Base-by-base conservation (phyloP, 2,797 vertebrate species). In the Anabas testudineus region DNA sequence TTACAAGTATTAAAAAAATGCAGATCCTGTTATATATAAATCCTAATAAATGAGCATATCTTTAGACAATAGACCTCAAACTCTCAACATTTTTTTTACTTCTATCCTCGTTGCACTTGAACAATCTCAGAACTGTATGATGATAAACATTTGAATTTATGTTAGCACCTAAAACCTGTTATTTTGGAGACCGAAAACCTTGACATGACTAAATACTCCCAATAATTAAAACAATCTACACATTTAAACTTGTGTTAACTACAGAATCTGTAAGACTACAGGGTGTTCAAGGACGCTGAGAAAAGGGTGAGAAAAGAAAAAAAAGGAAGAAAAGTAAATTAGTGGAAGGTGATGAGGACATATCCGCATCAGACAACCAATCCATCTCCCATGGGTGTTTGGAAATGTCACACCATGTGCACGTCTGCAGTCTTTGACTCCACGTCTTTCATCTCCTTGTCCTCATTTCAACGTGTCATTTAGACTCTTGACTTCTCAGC, bases 381-480 rank as follows among this genome's bases (percentile, higher is more conserved):
- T 59, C 34, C 57, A 36, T 83, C 79, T 87, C 90, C 88, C 85
- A 52, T 5, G 84, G 86, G 87, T 56, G 66, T 52, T 82, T 73
- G 81, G 81, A 90, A 88, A 91, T 90, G 90, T 93, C 93, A 92
- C 91, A 87, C 81, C 84, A 62, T 52, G 75, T 71, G 59, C 76
- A 78, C 55, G 65, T 69, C 58, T 45, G 83, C 81, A 71, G 63
- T 73, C 85, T 85, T 88, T 87, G 90, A 87, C 88, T 87, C 80
- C 68, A 39, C 57, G 79, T 82, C 82, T 84, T 91, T 91, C 83
- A 88, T 83, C 77, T 82, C 65, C 72, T 67, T 55, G 60, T 84
- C 82, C 83, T 92, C 87, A 93, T 91, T 91, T 91, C 83, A 76
- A 89, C 79, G 80, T 91, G 90, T 92, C 90, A 92, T 86, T 90